These are phyloP conservation scores for Danaus chrysippus DNA, from an alignment of 2,888 invertebrate species.

Conservation along the genomic window DNA sequence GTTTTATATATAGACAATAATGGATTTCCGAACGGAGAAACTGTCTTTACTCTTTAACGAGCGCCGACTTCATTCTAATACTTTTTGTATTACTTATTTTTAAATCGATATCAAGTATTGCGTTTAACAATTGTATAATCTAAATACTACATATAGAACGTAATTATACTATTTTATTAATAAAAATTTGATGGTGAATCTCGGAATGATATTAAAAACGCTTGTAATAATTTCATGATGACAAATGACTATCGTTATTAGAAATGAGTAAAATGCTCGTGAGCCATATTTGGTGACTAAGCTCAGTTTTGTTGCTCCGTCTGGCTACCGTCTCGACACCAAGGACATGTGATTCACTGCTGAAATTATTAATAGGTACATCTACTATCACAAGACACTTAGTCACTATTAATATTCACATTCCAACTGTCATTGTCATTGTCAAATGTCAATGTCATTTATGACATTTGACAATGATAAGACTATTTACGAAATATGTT, in stretches of 20 bases:
- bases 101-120: too few relatives aligned
- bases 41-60: background rate
- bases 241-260: background rate
- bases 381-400: background rate
- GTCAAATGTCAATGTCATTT: too few relatives aligned
- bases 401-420: too few relatives aligned
- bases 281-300: conserved; percentile 27
- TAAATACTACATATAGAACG: too few relatives aligned
- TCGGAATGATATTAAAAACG: background rate
- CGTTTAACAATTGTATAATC: too few relatives aligned
- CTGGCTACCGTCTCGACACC: conserved; percentile 36
- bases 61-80: background rate
- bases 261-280: conserved; percentile 5
- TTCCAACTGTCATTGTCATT: background rate
- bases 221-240: background rate
- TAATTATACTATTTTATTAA: background rate
- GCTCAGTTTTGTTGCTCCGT: conserved; percentile 34
- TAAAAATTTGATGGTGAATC: background rate
- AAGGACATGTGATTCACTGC: conserved; percentile 35
- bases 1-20: conserved; percentile 1
- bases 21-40: background rate
- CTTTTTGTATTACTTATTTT: too few relatives aligned
- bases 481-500: too few relatives aligned
- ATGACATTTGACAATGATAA: too few relatives aligned
- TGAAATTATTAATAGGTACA: conserved; percentile 2